A percentile compares a stretch with the other conserved stretches of the same genome.
Evolutionary conservation across 1,140 invertebrate genomes (phyloP).

Genomic region (Vollenhovia emeryi): DNA sequence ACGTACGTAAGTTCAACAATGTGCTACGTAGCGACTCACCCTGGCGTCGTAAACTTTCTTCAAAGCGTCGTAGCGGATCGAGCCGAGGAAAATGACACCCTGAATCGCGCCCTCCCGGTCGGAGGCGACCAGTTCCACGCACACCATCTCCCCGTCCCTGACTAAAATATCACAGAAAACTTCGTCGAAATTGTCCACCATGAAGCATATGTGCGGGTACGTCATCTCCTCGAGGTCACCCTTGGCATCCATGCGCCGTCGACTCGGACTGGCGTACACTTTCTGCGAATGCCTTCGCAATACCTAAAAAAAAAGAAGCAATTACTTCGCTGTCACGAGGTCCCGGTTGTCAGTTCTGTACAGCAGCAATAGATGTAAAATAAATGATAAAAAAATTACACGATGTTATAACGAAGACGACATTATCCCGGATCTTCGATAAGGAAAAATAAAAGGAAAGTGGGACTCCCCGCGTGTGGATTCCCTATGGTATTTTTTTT

Average conservation of each 20-base stretch:
- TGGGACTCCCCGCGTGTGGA: background rate
- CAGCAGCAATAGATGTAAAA: background rate
- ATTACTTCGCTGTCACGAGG: background rate
- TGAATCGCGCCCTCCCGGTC: constrained; percentile 94
- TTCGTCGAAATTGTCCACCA: constrained; percentile 99
- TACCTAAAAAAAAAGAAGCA: constrained; percentile 85
- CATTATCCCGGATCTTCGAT: background rate
- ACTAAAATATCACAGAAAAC: constrained; percentile 98
- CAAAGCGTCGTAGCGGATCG: constrained; percentile 98
- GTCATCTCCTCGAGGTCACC: constrained; percentile 99
- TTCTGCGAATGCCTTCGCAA: constrained; percentile 96
- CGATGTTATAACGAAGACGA: background rate
- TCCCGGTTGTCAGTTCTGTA: background rate
- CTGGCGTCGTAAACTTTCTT: constrained; percentile 98
- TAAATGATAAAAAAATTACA: background rate
- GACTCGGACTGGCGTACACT: constrained; percentile 98
- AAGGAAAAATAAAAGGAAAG: background rate
- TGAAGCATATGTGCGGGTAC: constrained; percentile 99
- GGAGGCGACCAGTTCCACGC: constrained; percentile 97
- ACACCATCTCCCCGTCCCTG: constrained; percentile 99
- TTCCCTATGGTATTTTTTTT: background rate
- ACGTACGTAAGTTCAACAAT: background rate
- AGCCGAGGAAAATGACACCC: constrained; percentile 98
- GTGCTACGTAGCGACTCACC: constrained; percentile 86
- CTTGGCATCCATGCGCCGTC: constrained; percentile 98